A percentile compares a stretch with the other conserved stretches of the same genome.
Evolutionary conservation across 2,888 invertebrate species (phyloP).

Genomic region (Pristionchus mayeri): DNA sequence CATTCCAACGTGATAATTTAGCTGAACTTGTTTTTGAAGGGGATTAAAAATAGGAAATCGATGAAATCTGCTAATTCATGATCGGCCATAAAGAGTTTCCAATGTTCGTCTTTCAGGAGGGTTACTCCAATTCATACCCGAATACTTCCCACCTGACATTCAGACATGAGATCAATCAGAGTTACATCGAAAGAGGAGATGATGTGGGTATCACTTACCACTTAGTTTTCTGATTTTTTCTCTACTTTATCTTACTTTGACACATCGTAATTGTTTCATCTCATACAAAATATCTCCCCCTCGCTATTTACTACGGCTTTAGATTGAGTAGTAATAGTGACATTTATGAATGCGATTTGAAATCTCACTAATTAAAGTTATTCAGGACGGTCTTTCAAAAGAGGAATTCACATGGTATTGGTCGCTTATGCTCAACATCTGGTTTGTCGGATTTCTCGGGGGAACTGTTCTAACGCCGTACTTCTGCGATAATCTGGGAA

Average conservation of each 20-base stretch:
- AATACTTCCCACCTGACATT: constrained; percentile 62
- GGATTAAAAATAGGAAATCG: background rate
- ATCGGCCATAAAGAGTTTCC: background rate
- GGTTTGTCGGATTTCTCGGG: constrained; percentile 65
- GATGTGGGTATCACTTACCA: background rate
- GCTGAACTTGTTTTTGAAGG: too few species aligned
- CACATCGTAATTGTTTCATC: too few species aligned
- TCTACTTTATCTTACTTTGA: too few species aligned
- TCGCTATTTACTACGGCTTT: too few species aligned
- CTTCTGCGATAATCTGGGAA: constrained; percentile 56
- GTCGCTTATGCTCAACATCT: constrained; percentile 63
- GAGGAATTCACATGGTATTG: constrained; percentile 62
- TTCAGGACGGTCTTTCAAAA: constrained; percentile 55
- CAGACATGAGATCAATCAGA: constrained; percentile 59
- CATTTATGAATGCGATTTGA: background rate
- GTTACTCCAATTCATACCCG: constrained; percentile 66
- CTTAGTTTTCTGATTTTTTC: too few species aligned
- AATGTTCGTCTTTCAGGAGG: constrained; percentile 55
- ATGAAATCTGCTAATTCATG: background rate
- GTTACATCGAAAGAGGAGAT: constrained; percentile 58
- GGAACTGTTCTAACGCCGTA: constrained; percentile 61
- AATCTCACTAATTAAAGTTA: background rate
- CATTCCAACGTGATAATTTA: too few species aligned
- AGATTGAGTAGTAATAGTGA: too few species aligned
- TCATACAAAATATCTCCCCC: too few species aligned